phyloP scores from a whole-genome alignment of 2,888 invertebrate genomes.

The Pomacea canaliculata region DNA sequence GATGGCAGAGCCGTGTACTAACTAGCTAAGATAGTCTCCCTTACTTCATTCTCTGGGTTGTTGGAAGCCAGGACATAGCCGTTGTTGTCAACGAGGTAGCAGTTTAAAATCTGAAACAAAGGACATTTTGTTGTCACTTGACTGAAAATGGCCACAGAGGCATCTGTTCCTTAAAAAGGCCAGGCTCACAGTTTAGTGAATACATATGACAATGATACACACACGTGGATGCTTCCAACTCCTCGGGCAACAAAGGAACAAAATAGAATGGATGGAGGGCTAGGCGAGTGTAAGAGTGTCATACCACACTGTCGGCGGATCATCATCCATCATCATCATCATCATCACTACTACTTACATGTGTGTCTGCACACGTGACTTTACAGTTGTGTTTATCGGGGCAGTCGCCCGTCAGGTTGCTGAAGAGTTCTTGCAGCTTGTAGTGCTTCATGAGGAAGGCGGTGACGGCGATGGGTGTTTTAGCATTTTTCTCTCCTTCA shows the following conservation, averaged over 20 bases:
- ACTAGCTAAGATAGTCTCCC: conserved; percentile 16
- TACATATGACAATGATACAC: too few species aligned
- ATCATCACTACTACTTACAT: too few species aligned
- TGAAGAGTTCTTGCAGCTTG: conserved; percentile 38
- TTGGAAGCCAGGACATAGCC: conserved; percentile 94
- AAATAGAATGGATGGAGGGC: too few species aligned
- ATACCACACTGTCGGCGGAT: too few species aligned
- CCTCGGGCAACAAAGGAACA: too few species aligned
- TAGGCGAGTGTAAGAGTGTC: too few species aligned
- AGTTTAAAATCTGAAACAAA: conserved; percentile 72
- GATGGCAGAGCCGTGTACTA: not conserved
- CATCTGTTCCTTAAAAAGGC: too few species aligned
- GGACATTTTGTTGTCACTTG: not conserved
- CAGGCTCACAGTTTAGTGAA: too few species aligned
- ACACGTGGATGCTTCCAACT: too few species aligned
- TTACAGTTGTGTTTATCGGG: conserved; percentile 14
- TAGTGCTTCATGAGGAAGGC: conserved; percentile 57
- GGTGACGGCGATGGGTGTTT: conserved; percentile 53
- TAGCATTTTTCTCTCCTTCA: not conserved
- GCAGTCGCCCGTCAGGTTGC: conserved; percentile 29
- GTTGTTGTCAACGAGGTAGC: conserved; percentile 93
- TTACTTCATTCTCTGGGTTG: conserved; percentile 73
- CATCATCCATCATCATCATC: too few species aligned
- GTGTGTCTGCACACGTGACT: conserved; percentile 15
- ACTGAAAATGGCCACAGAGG: too few species aligned